Base-by-base conservation (phyloP, 2,797 vertebrate species). In the Anas georgica region DNA sequence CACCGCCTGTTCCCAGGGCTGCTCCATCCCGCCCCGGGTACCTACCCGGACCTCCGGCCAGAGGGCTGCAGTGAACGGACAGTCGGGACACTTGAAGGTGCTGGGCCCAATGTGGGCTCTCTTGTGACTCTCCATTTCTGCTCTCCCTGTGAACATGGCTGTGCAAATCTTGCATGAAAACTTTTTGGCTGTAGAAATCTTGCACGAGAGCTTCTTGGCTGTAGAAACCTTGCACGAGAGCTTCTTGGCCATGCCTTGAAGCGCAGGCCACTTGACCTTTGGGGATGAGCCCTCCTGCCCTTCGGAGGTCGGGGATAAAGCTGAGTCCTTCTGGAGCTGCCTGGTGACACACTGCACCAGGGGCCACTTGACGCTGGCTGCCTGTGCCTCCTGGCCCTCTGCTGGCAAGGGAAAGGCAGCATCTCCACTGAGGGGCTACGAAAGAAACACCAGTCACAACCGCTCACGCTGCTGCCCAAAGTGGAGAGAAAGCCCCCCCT, bases 91-190 rank as follows among this genome's bases (percentile, higher is more conserved):
- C 97, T 99, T 99, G 97, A 99, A 99, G n/a, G 98, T 98, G 95
- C 95, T 98, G 43, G 98, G 97, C 96, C 99, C 99, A 12, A 98
- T 75, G 54, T 99, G 99, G 79, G 99, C 99, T 98, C 98, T 98
- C 97, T 99, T 99, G 98, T 99, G 99, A 97, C 99, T 99, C 96
- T 99, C 99, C 99, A 99, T 99, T 96, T 99, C 99, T 0, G 99
- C 99, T 81, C 99, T 98, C 63, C 99, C 99, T 1, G 98, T 98
- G 90, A 99, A 99, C 85, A 99, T 98, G 93, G 99, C 99, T 62
- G 98, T 98, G 97, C 99, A 99, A 97, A 99, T 98, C 93, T 99
- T 98, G 91, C 99, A 99, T 94, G 99, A 99, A 97, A 99, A 99
- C 95, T 98, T 99, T 97, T 99, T 99, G 64, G 98, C 96, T 86